These are phyloP conservation scores for Pachypeltis micranthus DNA, from an alignment of 1,140 invertebrate species.

Conservation along the genomic window DNA sequence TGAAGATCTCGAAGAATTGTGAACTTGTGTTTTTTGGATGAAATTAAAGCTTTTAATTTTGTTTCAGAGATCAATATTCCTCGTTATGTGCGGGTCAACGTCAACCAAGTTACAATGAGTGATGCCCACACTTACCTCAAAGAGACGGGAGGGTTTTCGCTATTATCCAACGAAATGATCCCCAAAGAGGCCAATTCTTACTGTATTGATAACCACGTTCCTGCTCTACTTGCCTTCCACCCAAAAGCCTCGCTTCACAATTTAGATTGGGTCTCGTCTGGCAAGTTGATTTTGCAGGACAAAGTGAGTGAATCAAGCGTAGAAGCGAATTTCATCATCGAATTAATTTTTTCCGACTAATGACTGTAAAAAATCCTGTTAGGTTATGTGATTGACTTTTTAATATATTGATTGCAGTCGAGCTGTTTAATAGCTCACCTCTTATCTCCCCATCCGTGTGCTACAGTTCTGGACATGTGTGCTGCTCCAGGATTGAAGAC, in stretches of 20 bases:
- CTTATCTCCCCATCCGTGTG: constrained; percentile 53
- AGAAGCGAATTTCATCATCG: too few relatives aligned
- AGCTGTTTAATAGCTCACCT: constrained; percentile 74
- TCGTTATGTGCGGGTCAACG: not conserved
- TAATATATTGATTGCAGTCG: constrained; percentile 50
- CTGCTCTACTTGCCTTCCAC: not conserved
- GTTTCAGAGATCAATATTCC: not conserved
- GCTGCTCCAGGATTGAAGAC: constrained; percentile 96
- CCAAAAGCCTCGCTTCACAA: not conserved
- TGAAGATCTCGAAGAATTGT: not conserved
- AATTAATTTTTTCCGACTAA: too few relatives aligned
- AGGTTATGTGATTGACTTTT: not conserved
- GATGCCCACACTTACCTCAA: constrained; percentile 1
- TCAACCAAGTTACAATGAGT: not conserved
- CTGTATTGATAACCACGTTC: not conserved
- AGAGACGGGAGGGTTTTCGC: not conserved
- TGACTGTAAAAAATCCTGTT: too few relatives aligned
- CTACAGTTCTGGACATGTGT: constrained; percentile 77
- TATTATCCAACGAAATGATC: not conserved
- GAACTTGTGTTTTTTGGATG: not conserved
- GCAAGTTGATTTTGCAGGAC: constrained; percentile 11
- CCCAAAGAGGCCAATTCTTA: too few relatives aligned
- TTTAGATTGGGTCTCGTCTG: not conserved
- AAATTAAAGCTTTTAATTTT: not conserved
- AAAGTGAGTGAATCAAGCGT: too few relatives aligned